phyloP scores from a whole-genome alignment of 92 coral and sea anemone genomes.

The Nematostella vectensis region DNA sequence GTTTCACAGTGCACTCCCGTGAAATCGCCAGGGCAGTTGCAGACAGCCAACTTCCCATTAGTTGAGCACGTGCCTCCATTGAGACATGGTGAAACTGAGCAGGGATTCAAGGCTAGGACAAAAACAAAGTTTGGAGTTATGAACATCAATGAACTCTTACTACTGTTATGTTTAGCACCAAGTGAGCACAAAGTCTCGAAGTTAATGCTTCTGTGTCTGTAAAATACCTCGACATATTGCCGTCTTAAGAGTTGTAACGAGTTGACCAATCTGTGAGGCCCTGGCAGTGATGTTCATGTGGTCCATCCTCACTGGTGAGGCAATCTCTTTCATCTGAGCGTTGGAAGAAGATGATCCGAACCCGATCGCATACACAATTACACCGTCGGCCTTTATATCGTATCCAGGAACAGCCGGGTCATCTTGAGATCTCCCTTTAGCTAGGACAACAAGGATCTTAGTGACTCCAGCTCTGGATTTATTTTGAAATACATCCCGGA shows the following conservation, averaged over 20 bases:
- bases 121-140: too few relatives aligned
- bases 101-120: neutral
- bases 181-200: neutral
- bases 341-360: slow-evolving; percentile 9
- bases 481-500: slow-evolving; percentile 10
- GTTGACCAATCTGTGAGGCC: too few relatives aligned
- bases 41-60: neutral
- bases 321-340: slow-evolving; percentile 17
- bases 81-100: slow-evolving; percentile 1
- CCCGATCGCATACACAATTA: slow-evolving; percentile 16
- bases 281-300: too few relatives aligned
- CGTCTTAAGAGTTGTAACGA: too few relatives aligned
- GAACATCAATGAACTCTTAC: too few relatives aligned
- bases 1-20: slow-evolving; percentile 1
- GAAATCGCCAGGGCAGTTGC: neutral
- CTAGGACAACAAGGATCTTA: slow-evolving; percentile 8
- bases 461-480: slow-evolving; percentile 3
- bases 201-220: neutral
- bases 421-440: slow-evolving; percentile 26
- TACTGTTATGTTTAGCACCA: too few relatives aligned
- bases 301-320: slow-evolving; percentile 10
- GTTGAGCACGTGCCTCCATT: neutral
- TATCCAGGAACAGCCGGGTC: slow-evolving; percentile 12
- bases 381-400: slow-evolving; percentile 4
- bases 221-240: too few relatives aligned